Evolutionary conservation across 2,113 vertebrate genomes (phyloP).

Genomic region (Phalacrocorax carbo): DNA sequence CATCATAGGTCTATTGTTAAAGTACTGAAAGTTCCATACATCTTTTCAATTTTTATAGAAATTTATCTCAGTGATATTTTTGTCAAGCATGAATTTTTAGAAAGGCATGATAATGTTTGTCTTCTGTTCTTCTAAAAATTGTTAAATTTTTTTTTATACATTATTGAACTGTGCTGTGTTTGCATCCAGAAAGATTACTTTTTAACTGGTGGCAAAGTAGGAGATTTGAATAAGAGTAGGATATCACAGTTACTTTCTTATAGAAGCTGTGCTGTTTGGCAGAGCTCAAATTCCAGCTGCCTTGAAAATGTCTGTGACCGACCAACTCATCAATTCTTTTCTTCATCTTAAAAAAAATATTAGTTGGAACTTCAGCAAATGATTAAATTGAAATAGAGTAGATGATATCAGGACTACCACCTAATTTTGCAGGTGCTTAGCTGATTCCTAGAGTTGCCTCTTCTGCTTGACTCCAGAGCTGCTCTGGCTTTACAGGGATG

Average conservation of each 20-base stretch:
- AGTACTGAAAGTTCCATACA: not conserved
- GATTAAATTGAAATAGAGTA: not conserved
- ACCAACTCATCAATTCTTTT: not conserved
- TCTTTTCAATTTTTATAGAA: not conserved
- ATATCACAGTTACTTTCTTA: not conserved
- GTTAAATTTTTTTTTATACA: not conserved
- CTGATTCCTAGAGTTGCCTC: not conserved
- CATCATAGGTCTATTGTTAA: not conserved
- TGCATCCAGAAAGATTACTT: not conserved
- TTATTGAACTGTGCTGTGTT: not conserved
- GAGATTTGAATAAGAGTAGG: not conserved
- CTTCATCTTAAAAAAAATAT: not conserved
- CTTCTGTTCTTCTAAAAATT: not conserved
- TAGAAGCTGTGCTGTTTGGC: not conserved
- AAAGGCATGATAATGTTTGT: not conserved
- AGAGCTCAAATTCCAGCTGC: not conserved
- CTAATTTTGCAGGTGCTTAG: not conserved
- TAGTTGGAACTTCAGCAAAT: not conserved
- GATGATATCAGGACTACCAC: not conserved
- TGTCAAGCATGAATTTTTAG: not conserved
- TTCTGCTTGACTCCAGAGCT: not conserved
- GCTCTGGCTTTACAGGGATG: not conserved
- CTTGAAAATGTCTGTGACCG: not conserved
- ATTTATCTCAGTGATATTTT: not conserved
- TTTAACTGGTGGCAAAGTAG: not conserved